Percentiles rank a stretch among this genome's conserved stretches.
These are phyloP conservation scores for Ptyas mucosa DNA, from an alignment of 2,113 vertebrate genomes.

Conservation along the genomic window DNA sequence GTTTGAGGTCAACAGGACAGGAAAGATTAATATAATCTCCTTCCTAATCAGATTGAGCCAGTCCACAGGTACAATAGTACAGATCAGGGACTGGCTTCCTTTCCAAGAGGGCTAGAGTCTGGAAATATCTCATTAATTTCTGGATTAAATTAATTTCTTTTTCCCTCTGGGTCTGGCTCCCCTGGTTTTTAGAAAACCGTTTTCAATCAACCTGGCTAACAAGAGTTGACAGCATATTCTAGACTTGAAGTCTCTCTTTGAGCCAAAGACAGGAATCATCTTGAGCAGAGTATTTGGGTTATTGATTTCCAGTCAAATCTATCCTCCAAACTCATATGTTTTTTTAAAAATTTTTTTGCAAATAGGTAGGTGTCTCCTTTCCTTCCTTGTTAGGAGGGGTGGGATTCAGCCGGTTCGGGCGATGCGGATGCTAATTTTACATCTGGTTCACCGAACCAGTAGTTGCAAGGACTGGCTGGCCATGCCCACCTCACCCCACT, in stretches of 20 bases:
- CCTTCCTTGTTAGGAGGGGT: too few relatives aligned
- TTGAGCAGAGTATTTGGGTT: background rate
- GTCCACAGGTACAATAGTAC: background rate
- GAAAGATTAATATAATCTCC: background rate
- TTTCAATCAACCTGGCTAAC: background rate
- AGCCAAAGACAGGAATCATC: background rate
- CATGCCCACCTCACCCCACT: too few relatives aligned
- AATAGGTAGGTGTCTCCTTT: too few relatives aligned
- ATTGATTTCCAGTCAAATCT: background rate
- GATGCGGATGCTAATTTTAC: too few relatives aligned
- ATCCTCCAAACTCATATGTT: background rate
- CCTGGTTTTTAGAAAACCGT: background rate
- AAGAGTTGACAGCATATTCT: background rate
- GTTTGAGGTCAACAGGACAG: background rate
- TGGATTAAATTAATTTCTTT: background rate
- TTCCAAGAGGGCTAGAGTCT: background rate
- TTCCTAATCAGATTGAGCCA: background rate
- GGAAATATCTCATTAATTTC: background rate
- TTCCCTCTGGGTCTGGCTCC: background rate
- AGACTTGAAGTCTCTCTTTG: background rate
- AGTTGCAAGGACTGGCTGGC: too few relatives aligned
- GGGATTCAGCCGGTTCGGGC: too few relatives aligned
- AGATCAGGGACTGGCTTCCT: background rate
- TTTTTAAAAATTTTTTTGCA: too few relatives aligned
- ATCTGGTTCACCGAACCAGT: too few relatives aligned